Conservation (phyloP, 2,113 vertebrate genomes). For the Rhineura floridana region DNA sequence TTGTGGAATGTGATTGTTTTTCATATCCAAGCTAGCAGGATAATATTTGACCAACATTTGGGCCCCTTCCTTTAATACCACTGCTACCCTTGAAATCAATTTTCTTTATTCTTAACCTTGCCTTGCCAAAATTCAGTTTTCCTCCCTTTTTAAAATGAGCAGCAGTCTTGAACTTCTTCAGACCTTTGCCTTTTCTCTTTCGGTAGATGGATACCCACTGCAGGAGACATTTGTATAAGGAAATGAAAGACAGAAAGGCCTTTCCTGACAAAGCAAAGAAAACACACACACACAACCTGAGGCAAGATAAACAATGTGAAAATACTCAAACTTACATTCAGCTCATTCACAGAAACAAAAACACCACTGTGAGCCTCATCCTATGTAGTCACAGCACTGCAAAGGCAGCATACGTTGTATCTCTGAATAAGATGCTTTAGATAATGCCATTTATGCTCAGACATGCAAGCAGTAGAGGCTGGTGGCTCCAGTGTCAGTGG, state of each 20-base stretch:
- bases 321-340: conserved; percentile 33
- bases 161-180: conserved; percentile 68
- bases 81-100: conserved; percentile 69
- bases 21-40: conserved; percentile 34
- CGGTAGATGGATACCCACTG: not conserved
- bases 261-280: conserved; percentile 45
- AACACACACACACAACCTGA: not conserved
- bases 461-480: conserved; percentile 20
- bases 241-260: conserved; percentile 29
- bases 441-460: conserved; percentile 35
- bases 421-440: conserved; percentile 20
- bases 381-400: conserved; percentile 57
- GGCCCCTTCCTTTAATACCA: conserved; percentile 45
- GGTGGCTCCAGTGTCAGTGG: no score
- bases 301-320: conserved; percentile 41
- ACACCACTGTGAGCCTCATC: conserved; percentile 45
- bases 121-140: conserved; percentile 68
- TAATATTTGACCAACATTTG: conserved; percentile 62
- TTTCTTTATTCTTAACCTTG: conserved; percentile 70
- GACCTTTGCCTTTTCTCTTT: conserved; percentile 38
- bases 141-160: conserved; percentile 51
- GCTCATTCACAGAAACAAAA: conserved; percentile 58
- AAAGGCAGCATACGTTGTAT: conserved; percentile 33
- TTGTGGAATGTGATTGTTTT: conserved; percentile 25
- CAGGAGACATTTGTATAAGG: conserved; percentile 43